Base-by-base conservation (phyloP, 2,888 invertebrate species). In the Girardia tigrina region DNA sequence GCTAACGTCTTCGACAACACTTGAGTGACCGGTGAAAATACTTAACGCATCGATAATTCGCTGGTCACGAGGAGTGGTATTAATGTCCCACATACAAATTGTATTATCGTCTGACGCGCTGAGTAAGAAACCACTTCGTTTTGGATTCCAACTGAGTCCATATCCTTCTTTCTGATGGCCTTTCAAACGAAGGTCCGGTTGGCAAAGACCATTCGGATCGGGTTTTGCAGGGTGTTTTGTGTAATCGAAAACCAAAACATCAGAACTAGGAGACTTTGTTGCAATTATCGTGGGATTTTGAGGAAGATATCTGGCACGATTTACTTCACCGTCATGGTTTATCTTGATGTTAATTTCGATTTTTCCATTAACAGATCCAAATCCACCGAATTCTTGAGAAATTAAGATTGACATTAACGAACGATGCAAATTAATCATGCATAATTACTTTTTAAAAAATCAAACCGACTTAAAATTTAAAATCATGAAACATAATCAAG, bases 291-390 rank as follows among this genome's bases (percentile, higher is more conserved):
- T 94, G 0, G 97, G 94, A 86, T 98, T 98, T 85, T 98, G 98
- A 0, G 98, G 98, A 98, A 99, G 98, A 83, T 92, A 99, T 69
- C 98, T 89, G 0, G 98, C 98, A 78, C 98, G 87, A 85, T 98
- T 98, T 26, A 98, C 98, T 85, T 98, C 98, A 0, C 98, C 98
- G 83, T 98, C 98, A 81, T 98, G 98, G 85, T 99, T 99, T 79
- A 99, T 99, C 86, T 97, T 97, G 74, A 98, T 98, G 85, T 98
- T 98, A 80, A 98, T 97, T 85, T 98, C 98, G 80, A 99, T 97
- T 86, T 98, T 98, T 6, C 97, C 98, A 76, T 94, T 94, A 26
- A 98, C 95, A 0, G 95, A 94, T 12, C 98, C 98, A 85, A 98
- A 99, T 0, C 98, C 98, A 78, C 98, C 98, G 86, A 97, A 99